phyloP scores from a whole-genome alignment of 2,113 vertebrate genomes.

The Hippotragus niger region DNA sequence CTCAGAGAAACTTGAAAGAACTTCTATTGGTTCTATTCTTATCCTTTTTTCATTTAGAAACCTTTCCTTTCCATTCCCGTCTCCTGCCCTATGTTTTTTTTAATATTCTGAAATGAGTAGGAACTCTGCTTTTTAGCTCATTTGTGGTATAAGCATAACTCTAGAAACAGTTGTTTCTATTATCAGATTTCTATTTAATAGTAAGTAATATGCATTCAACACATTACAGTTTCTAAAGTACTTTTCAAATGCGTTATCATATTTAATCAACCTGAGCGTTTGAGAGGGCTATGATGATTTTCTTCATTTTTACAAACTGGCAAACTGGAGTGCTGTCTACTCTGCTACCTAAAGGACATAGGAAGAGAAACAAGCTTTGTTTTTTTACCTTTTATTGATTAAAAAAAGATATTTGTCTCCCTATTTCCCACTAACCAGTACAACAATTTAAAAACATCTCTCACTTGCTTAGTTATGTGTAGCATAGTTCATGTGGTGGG shows the following conservation, averaged over 20 bases:
- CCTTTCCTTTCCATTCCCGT: neutral
- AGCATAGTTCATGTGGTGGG: neutral
- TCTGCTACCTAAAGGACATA: neutral
- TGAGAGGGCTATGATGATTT: neutral
- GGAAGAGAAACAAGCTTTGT: neutral
- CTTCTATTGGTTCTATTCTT: neutral
- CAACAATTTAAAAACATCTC: neutral
- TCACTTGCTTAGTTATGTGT: neutral
- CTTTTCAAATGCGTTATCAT: neutral
- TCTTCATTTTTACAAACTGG: neutral
- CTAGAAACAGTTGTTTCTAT: neutral
- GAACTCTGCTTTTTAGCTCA: neutral
- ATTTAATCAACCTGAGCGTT: neutral
- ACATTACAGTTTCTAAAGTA: neutral
- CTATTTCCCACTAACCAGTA: neutral
- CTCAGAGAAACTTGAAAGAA: neutral
- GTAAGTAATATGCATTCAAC: neutral
- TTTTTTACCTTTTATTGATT: neutral
- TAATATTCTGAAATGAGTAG: neutral
- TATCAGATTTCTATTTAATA: neutral
- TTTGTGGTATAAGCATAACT: neutral
- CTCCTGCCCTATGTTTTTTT: neutral
- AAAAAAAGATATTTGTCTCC: neutral
- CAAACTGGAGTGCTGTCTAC: neutral
- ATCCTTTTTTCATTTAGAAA: neutral